Conservation (phyloP, 1,140 invertebrate species). For the Pogonomyrmex californicus region DNA sequence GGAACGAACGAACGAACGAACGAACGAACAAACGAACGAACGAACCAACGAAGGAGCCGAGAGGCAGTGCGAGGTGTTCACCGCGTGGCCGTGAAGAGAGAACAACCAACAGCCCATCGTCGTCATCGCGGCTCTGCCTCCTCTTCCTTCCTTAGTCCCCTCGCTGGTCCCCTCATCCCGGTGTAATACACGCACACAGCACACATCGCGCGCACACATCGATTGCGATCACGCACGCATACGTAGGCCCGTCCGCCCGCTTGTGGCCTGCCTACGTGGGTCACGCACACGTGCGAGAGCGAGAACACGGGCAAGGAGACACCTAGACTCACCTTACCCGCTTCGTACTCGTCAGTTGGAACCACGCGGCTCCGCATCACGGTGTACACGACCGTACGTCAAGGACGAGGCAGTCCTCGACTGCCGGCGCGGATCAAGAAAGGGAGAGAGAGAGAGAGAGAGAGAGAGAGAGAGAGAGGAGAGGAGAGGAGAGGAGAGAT, state of each 20-base stretch:
- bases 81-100: slow-evolving; percentile 42
- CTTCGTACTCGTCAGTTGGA: slow-evolving; percentile 83
- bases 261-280: slow-evolving; percentile 71
- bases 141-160: slow-evolving; percentile 73
- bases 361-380: slow-evolving; percentile 85
- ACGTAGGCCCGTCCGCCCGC: slow-evolving; percentile 10
- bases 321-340: slow-evolving; percentile 80
- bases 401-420: slow-evolving; percentile 77
- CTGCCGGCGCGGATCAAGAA: slow-evolving; percentile 34
- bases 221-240: slow-evolving; percentile 48
- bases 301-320: slow-evolving; percentile 71
- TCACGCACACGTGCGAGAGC: slow-evolving; percentile 66
- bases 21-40: no score
- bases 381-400: slow-evolving; percentile 84
- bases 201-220: slow-evolving; percentile 51
- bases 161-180: slow-evolving; percentile 63
- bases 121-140: slow-evolving; percentile 72
- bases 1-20: slow-evolving; percentile 36
- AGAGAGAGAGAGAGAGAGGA: slow-evolving; percentile 4
- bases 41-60: slow-evolving; percentile 43
- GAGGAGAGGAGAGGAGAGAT: background rate
- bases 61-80: slow-evolving; percentile 45
- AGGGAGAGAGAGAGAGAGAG: background rate
- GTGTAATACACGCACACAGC: slow-evolving; percentile 2
- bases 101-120: slow-evolving; percentile 44